phyloP scores from a whole-genome alignment of 2,797 vertebrate species.

The Manis pentadactyla region DNA sequence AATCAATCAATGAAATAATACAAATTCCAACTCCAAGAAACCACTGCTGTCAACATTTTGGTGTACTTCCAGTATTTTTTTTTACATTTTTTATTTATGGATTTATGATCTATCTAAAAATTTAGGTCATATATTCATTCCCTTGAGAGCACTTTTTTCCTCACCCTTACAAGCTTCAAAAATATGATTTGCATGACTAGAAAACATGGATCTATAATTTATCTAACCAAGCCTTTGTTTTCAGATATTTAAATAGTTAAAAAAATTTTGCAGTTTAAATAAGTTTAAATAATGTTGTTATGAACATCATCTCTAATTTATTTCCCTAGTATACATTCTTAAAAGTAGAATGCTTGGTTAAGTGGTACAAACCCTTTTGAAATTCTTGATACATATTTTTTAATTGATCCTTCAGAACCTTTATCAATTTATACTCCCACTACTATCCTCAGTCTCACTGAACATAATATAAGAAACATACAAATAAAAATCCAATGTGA shows the following conservation, averaged over 20 bases:
- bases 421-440: background rate
- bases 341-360: background rate
- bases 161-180: background rate
- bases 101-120: background rate
- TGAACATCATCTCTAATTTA: background rate
- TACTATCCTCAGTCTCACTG: background rate
- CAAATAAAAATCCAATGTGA: background rate
- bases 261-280: background rate
- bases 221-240: background rate
- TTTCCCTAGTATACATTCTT: constrained; percentile 2
- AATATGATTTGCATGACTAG: background rate
- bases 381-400: background rate
- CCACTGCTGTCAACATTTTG: background rate
- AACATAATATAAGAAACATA: background rate
- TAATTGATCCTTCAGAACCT: background rate
- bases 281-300: constrained; percentile 2
- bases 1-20: background rate
- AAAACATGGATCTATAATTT: background rate
- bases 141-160: background rate
- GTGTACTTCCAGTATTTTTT: background rate
- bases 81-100: background rate
- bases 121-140: background rate
- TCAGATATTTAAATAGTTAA: constrained; percentile 18
- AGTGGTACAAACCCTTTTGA: background rate
- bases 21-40: background rate